Evolutionary conservation across 2,888 invertebrate genomes (phyloP).

Genomic region (Kryphioiulus occultus): DNA sequence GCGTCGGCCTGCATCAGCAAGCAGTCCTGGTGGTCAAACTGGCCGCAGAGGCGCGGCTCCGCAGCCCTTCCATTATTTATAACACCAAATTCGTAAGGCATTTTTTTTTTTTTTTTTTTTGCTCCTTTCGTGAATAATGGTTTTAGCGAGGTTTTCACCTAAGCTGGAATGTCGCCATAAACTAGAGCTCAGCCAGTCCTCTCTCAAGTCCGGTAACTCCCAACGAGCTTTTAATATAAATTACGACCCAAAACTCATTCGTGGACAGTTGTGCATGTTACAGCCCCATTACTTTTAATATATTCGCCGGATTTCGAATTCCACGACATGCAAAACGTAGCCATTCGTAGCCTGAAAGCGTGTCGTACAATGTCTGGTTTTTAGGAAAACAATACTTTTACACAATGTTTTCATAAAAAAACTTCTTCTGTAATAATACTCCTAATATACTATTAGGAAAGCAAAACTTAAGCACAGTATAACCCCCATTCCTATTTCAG

Average conservation of each 20-base stretch:
- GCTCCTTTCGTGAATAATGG: not conserved
- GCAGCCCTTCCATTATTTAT: not conserved
- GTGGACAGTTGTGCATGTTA: slow-evolving; percentile 28
- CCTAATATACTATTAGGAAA: too few species aligned
- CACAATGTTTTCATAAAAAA: too few species aligned
- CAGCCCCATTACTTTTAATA: slow-evolving; percentile 13
- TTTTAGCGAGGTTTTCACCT: slow-evolving; percentile 12
- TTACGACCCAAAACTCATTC: not conserved
- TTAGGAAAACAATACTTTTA: too few species aligned
- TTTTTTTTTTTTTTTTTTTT: not conserved
- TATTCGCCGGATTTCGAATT: not conserved
- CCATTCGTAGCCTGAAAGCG: not conserved
- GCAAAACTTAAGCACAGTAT: too few species aligned
- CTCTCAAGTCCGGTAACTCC: slow-evolving; percentile 22
- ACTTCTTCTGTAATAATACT: too few species aligned
- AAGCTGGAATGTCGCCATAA: slow-evolving; percentile 17
- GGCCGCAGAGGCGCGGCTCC: not conserved
- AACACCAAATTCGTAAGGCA: not conserved
- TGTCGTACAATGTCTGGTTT: not conserved
- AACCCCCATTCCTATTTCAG: too few species aligned
- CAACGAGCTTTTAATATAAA: slow-evolving; percentile 38
- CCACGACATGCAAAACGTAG: not conserved
- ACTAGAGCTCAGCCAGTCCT: slow-evolving; percentile 5
- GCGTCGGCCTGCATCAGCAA: not conserved
- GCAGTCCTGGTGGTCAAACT: not conserved